phyloP scores from a whole-genome alignment of 2,797 vertebrate species.

The Amniataba percoides region DNA sequence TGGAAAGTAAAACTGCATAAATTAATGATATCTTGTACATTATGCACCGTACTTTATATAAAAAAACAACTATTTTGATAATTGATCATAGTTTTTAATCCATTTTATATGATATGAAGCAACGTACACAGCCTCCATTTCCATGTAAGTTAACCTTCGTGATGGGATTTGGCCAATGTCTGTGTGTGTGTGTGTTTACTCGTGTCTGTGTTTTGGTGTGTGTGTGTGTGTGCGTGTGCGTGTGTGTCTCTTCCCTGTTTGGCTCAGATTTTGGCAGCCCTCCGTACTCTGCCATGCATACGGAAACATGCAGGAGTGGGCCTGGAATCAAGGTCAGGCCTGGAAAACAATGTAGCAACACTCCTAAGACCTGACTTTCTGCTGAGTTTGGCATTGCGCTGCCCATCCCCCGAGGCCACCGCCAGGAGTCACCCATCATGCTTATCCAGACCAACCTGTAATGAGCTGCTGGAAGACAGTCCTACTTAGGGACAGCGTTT shows the following conservation, averaged over 20 bases:
- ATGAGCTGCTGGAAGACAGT: constrained; percentile 79
- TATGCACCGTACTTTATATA: neutral
- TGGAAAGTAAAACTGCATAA: neutral
- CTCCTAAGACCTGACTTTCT: constrained; percentile 78
- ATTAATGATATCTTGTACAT: neutral
- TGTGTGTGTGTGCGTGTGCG: constrained; percentile 52
- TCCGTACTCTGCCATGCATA: constrained; percentile 83
- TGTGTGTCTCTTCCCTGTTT: constrained; percentile 76
- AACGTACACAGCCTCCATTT: constrained; percentile 50
- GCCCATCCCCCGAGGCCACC: constrained; percentile 67
- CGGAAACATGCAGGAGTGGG: constrained; percentile 83
- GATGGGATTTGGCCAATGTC: constrained; percentile 68
- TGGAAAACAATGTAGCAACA: constrained; percentile 80
- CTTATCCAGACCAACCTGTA: constrained; percentile 76
- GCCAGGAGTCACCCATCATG: constrained; percentile 72
- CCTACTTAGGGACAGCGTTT: constrained; percentile 64
- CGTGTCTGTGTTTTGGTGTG: constrained; percentile 54
- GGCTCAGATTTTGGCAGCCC: constrained; percentile 81
- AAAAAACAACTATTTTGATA: neutral
- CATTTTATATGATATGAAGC: constrained; percentile 17
- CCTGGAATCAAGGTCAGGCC: constrained; percentile 84
- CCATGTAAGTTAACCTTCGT: constrained; percentile 67
- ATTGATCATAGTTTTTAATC: neutral
- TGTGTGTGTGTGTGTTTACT: constrained; percentile 68
- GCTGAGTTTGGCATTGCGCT: constrained; percentile 81